Evolutionary conservation across 2,113 vertebrate genomes (phyloP), one percentile per base, ranked within the genome.

Genomic region (Lucifuga dentata): DNA sequence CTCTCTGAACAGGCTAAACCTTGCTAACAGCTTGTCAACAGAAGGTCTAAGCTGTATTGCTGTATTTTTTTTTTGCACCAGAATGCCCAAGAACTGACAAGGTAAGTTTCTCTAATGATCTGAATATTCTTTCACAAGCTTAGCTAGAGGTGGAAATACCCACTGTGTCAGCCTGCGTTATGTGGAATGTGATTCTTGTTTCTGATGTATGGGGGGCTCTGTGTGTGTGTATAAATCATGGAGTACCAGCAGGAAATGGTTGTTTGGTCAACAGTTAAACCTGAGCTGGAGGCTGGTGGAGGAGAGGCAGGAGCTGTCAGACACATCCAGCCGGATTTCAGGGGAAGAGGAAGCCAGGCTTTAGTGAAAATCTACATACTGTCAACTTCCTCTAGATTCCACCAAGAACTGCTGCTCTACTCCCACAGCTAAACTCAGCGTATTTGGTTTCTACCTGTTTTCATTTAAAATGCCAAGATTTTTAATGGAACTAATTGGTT

Each of bases 21-120:
- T 17, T 49, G 53, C 62, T n/a, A 85, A 88, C 89, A 86, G 73
- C 81, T 78, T 78, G 85, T 84, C 78, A 86, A 68, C 77, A 73
- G 53, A 78, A 84, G 68, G 82, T 87, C 85, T 86, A 68, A 10
- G 59, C 71, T 36, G 10, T 45, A 48, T 63, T 68, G 51, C 50
- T 69, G 73, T 49, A 44, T 46, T 70, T 64, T 73, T 57, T 61
- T 78, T 82, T 57, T 70, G 24, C 61, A 50, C 50, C 23, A 84
- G 61, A 62, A 76, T 23, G 45, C 73, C 48, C 8, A 56, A 51
- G 43, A 72, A 46, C 23, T 61, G 73, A 73, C 36, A 64, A 55
- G 48, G 45, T 73, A 24, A 41, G 52, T 75, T 67, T 64, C 38
- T 68, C 52, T 19, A 43, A 52, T 52, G 60, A 73, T 43, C 40